These are phyloP conservation scores for Gandaritis pyraliata DNA, from an alignment of 2,888 invertebrate genomes.

Conservation along the genomic window DNA sequence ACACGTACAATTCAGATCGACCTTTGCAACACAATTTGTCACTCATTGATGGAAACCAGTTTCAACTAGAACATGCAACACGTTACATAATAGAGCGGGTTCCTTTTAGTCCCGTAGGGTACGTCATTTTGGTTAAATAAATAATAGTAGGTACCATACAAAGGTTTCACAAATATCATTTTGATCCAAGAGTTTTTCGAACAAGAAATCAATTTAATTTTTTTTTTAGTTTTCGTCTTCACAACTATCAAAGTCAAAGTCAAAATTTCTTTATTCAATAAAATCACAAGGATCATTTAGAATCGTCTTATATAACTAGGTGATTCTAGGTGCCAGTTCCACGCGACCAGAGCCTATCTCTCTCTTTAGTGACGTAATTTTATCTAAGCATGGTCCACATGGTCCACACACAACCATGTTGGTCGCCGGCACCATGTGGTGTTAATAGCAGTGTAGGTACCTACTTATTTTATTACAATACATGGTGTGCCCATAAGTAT, in stretches of 20 bases:
- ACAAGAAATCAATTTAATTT: too few species aligned
- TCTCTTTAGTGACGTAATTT: neutral
- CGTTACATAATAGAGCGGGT: neutral
- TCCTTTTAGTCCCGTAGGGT: neutral
- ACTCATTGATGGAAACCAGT: slow-evolving; percentile 16
- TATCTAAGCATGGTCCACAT: neutral
- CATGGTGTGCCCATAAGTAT: neutral
- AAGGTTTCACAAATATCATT: too few species aligned
- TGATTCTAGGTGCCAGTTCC: too few species aligned
- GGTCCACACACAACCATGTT: too few species aligned
- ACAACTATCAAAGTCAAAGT: too few species aligned
- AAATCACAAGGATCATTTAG: too few species aligned
- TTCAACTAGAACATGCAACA: slow-evolving; percentile 4
- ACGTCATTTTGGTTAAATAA: neutral
- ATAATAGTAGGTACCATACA: too few species aligned
- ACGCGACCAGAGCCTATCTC: too few species aligned
- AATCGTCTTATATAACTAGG: too few species aligned
- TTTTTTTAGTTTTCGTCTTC: too few species aligned
- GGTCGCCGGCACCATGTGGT: slow-evolving; percentile 1
- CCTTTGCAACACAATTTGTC: slow-evolving; percentile 19
- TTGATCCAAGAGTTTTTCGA: too few species aligned
- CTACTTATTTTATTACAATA: neutral
- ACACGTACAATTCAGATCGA: slow-evolving; percentile 3
- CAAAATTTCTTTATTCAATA: too few species aligned
- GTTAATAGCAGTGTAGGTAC: neutral